Conservation (phyloP, 2,888 invertebrate genomes). For the Caenorhabditis sinica region DNA sequence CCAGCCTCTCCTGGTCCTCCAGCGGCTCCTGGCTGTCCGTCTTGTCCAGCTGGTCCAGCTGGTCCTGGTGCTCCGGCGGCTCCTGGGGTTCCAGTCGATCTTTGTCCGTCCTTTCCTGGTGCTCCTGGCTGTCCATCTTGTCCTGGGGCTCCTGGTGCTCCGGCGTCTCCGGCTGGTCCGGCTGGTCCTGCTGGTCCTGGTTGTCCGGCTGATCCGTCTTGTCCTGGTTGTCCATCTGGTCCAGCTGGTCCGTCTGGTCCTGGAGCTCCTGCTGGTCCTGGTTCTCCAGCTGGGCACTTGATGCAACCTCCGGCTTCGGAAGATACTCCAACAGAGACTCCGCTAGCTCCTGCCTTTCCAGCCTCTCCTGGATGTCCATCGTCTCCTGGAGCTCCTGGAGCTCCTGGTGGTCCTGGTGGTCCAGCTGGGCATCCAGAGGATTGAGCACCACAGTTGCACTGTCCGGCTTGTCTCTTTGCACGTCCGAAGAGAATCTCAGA, state of each 20-base stretch:
- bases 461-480: conserved; percentile 60
- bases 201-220: conserved; percentile 65
- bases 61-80: conserved; percentile 68
- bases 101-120: conserved; percentile 67
- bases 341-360: conserved; percentile 70
- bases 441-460: conserved; percentile 65
- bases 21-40: conserved; percentile 68
- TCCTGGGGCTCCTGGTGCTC: conserved; percentile 69
- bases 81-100: conserved; percentile 69
- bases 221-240: conserved; percentile 69
- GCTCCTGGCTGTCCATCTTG: conserved; percentile 69
- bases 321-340: conserved; percentile 48
- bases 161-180: conserved; percentile 71
- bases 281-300: conserved; percentile 69
- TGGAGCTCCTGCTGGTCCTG: conserved; percentile 68
- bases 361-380: conserved; percentile 74
- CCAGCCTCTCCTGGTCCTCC: conserved; percentile 70
- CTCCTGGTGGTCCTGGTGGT: conserved; percentile 76
- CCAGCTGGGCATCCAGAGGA: conserved; percentile 72
- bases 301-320: conserved; percentile 52
- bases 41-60: conserved; percentile 65
- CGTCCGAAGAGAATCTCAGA: conserved; percentile 62
- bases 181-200: conserved; percentile 62
- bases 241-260: conserved; percentile 70
- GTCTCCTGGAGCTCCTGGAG: conserved; percentile 73